Evolutionary conservation across 2,797 vertebrate genomes (phyloP).

Genomic region (Poecilia picta): DNA sequence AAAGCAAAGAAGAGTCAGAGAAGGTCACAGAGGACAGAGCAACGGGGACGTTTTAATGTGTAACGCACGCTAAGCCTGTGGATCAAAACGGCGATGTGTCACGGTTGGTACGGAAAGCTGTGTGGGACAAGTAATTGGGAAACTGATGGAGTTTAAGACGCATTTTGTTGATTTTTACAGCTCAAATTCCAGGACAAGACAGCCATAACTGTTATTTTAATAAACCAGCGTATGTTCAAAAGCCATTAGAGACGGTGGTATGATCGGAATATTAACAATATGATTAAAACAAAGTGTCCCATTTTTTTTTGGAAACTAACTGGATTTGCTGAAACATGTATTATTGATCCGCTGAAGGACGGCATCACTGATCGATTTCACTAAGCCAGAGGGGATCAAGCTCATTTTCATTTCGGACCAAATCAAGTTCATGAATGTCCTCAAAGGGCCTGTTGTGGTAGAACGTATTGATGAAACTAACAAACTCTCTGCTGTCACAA

Average conservation of each 20-base stretch:
- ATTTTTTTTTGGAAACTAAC: neutral
- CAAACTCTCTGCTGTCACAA: neutral
- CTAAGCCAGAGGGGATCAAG: neutral
- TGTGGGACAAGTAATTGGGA: neutral
- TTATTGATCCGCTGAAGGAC: neutral
- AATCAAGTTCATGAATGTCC: neutral
- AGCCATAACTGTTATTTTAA: neutral
- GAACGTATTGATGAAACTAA: neutral
- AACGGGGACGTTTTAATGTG: neutral
- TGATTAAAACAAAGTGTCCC: neutral
- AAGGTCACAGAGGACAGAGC: neutral
- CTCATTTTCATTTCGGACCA: neutral
- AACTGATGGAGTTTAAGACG: neutral
- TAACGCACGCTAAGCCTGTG: neutral
- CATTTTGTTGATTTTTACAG: slow-evolving; percentile 21
- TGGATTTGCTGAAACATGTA: neutral
- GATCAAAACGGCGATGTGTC: neutral
- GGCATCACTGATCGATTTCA: neutral
- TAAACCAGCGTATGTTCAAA: neutral
- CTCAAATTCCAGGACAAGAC: neutral
- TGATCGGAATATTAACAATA: neutral
- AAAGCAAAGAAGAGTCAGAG: neutral
- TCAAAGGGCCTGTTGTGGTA: neutral
- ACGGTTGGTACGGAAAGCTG: neutral
- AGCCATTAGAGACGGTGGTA: neutral